Percentiles rank a stretch among this genome's conserved stretches.
Evolutionary conservation across 2,797 vertebrate genomes (phyloP).

Genomic region (Masticophis lateralis): DNA sequence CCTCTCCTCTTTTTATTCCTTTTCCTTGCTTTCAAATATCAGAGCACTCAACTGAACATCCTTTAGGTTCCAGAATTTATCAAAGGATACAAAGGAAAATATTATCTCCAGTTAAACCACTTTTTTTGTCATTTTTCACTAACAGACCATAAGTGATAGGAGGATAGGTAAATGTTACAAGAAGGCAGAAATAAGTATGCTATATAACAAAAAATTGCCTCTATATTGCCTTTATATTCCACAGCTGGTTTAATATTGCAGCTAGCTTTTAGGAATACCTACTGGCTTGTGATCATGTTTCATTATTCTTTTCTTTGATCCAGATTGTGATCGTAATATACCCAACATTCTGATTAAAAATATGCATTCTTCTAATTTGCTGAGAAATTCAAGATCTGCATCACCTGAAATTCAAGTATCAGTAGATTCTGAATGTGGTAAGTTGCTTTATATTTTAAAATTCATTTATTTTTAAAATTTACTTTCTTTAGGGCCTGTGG

Average conservation of each 20-base stretch:
- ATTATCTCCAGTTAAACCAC: neutral
- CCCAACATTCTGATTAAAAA: constrained; percentile 7
- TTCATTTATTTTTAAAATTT: constrained; percentile 18
- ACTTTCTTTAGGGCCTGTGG: neutral
- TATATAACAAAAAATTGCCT: neutral
- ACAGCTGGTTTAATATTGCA: neutral
- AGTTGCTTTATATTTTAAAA: constrained; percentile 40
- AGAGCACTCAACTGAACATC: neutral
- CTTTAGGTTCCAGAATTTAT: neutral
- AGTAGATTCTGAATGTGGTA: constrained; percentile 47
- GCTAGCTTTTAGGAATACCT: constrained; percentile 1
- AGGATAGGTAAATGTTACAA: neutral
- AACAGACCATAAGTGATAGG: neutral
- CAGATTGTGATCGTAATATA: constrained; percentile 33
- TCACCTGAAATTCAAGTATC: constrained; percentile 8
- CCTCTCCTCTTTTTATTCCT: neutral
- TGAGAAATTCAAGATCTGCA: constrained; percentile 25
- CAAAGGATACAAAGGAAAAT: neutral
- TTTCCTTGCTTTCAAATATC: no score
- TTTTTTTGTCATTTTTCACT: neutral
- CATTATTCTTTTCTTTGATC: constrained; percentile 14
- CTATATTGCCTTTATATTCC: neutral
- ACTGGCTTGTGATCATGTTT: neutral
- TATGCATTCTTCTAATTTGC: neutral
- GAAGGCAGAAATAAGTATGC: neutral